Percentiles rank a stretch among this genome's conserved stretches.
These are phyloP conservation scores for Alcedo atthis DNA, from an alignment of 2,797 vertebrate species.

Conservation along the genomic window DNA sequence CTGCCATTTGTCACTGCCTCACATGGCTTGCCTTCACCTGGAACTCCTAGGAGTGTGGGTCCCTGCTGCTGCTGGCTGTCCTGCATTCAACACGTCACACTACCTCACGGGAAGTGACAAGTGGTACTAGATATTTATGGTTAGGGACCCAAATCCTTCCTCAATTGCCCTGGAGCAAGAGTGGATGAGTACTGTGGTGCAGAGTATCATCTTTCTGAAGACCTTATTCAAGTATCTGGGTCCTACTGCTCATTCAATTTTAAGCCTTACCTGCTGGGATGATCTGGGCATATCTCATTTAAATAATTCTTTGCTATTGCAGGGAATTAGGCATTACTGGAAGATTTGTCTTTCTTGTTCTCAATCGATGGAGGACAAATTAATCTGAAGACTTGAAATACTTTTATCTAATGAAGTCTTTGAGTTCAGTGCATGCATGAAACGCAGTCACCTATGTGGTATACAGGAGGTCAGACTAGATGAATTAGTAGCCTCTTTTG, in stretches of 20 bases:
- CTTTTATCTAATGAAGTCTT: constrained; percentile 24
- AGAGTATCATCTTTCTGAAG: not conserved
- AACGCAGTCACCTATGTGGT: not conserved
- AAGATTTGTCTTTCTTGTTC: constrained; percentile 33
- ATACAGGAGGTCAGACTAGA: not conserved
- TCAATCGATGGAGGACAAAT: not conserved
- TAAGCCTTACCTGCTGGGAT: constrained; percentile 10
- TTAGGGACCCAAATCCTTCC: not conserved
- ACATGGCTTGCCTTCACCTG: accelerated
- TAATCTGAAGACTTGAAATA: constrained; percentile 10
- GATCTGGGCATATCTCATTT: not conserved
- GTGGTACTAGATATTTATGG: not conserved
- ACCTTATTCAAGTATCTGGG: not conserved
- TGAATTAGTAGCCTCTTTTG: not conserved
- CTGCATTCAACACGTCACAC: not conserved
- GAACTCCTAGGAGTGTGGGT: not conserved
- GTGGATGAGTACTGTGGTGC: not conserved
- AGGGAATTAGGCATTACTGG: not conserved
- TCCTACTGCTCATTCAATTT: constrained; percentile 12
- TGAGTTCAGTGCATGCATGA: not conserved
- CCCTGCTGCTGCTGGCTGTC: not conserved
- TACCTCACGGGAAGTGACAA: not conserved
- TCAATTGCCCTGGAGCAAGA: not conserved
- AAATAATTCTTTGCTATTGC: not conserved
- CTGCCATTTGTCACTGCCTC: not conserved